Conservation (phyloP, 2,888 invertebrate species). For the Busseola fusca region DNA sequence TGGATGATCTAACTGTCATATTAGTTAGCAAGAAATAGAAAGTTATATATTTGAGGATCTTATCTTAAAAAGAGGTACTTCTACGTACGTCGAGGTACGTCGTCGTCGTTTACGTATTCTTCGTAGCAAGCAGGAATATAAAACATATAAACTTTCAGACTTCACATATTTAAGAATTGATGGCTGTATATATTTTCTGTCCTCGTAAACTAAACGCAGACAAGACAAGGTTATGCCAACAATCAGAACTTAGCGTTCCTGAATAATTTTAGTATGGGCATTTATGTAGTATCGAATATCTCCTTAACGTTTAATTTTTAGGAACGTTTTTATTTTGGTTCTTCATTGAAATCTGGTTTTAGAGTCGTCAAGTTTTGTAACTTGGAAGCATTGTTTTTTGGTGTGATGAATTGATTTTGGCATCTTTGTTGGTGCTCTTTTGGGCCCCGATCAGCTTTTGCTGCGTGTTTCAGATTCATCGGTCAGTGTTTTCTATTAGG, state of each 20-base stretch:
- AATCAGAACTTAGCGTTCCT: slow-evolving; percentile 25
- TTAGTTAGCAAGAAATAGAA: slow-evolving; percentile 10
- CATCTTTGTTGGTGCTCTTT: not conserved
- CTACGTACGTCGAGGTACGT: too few relatives aligned
- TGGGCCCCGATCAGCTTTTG: slow-evolving; percentile 44
- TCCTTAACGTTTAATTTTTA: slow-evolving; percentile 2
- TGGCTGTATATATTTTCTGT: slow-evolving; percentile 23
- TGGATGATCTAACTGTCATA: not conserved
- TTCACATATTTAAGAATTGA: slow-evolving; percentile 41
- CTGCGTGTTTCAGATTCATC: slow-evolving; percentile 59
- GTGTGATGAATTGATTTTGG: not conserved
- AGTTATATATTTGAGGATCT: not conserved
- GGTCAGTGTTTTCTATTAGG: slow-evolving; percentile 35
- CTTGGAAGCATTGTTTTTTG: not conserved
- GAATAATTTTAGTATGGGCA: slow-evolving; percentile 22
- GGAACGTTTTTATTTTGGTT: slow-evolving; percentile 17
- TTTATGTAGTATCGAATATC: slow-evolving; percentile 17
- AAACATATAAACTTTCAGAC: slow-evolving; percentile 28
- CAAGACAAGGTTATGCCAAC: slow-evolving; percentile 36
- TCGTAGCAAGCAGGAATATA: slow-evolving; percentile 25
- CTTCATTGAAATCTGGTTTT: slow-evolving; percentile 9
- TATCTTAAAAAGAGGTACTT: slow-evolving; percentile 10
- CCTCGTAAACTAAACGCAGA: slow-evolving; percentile 21
- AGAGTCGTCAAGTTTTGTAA: slow-evolving; percentile 8
- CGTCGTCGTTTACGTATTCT: slow-evolving; percentile 33